Base-by-base conservation (phyloP, 2,113 vertebrate genomes). In the Corythaeola cristata region DNA sequence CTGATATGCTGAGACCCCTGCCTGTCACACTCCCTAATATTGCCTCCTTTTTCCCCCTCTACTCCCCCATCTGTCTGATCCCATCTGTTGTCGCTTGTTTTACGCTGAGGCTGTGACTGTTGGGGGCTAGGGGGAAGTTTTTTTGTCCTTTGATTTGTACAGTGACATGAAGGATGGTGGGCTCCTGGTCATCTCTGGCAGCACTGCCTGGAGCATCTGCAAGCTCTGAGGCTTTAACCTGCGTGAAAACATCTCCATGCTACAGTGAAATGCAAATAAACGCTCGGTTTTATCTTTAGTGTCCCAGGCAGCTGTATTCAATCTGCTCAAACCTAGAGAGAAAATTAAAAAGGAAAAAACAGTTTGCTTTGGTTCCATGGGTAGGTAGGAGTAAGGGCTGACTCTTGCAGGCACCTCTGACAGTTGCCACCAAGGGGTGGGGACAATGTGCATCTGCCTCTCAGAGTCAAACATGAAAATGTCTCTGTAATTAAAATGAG, bases 41-140 rank as follows among this genome's bases (percentile, higher is more conserved):
- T 88, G 64, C 85, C 67, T 95, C 10, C 0, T 52, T 93, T 92
- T 84, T 45, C 24, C 59, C 82, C 75, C 88, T 95, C 50, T 69
- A 21, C 89, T 96, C 75, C 71, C 85, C 93, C 50, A 15, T 93
- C 96, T 96, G 93, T 84, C 87, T 96, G 78, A 79, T 73, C 63
- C 96, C 96, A 96, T 97, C 96, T 97, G 95, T 90, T 89, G 66
- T 91, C 21, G 3, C 92, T 93, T 86, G 45, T n/a, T 90, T 90
- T 88, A 88, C 55, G 50, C 78, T 73, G n/a, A n/a, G 67, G 21
- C 78, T 93, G 71, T 12, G 76, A 91, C 41, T 68, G 72, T 94
- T 82, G 37, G 84, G 87, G 69, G 66, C 35, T 59, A 47, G 56
- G 35, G 82, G 69, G 66, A 85, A 81, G 84, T 3, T 33, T 47